Base-by-base conservation (phyloP, 2,888 invertebrate genomes). In the Heliconius cydno region DNA sequence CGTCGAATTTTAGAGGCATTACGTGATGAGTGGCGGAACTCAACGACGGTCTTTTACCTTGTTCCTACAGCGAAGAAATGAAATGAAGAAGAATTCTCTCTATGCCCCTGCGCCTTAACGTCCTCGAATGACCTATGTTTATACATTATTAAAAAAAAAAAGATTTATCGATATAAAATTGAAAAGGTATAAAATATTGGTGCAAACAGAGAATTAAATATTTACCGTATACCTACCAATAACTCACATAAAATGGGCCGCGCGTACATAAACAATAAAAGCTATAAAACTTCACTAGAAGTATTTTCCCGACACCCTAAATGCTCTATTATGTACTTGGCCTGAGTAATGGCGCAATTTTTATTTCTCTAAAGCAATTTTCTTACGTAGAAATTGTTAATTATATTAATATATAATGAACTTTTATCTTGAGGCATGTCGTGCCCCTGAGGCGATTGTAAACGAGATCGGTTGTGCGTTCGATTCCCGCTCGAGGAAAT, bases 231-330 rank as follows among this genome's bases (percentile, higher is more conserved):
- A 88, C 91, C 91, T 90, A 90, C 90, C 89, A 92, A 94, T 93
- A 93, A 92, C 91, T 93, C 92, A 93, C 91, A 86, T 85, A 89
- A 91, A 92, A 92, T 90, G 91, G 92, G 86, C 86, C 84, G 85
- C 28, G 86, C 84, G 89, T 82, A 87, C 86, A 90, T 92, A 91
- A 93, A 93, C 92, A 93, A 93, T 92, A 92, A 90, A 90, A 90
- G 87, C 89, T 87, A 90, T 91, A 91, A 92, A 91, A 91, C 88
- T 89, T 88, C 86, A 80, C 81, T 80, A 79, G 79, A 80, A 81
- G 81, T 81, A 80, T 82, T 83, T 83, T 74, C 76, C 89, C 81
- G 82, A 81, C 80, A 80, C 80, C 79, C 79, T 78, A 81, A 83
- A 82, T 82, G 83, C 80, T 82, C 82, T 81, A 83, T 83, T 83